Base-by-base conservation (phyloP, 2,797 vertebrate genomes). In the Rhinatrema bivittatum region DNA sequence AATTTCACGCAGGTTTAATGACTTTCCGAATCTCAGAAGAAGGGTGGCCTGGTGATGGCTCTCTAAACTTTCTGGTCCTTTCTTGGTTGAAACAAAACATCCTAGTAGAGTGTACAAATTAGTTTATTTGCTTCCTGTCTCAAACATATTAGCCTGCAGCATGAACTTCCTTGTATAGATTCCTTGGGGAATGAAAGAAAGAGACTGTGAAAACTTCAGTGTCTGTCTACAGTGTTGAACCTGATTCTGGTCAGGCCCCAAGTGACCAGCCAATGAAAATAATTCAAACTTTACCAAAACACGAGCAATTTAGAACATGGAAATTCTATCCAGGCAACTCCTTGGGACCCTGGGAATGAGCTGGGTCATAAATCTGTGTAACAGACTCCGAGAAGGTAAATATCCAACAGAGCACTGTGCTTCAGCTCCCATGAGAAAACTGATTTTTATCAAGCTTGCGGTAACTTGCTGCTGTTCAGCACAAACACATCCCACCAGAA, bases 181-280 rank as follows among this genome's bases (percentile, higher is more conserved):
- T 78, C 62, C 61, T 62, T 51, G 48, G 39, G 52, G 39, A 38
- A 39, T 7, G 4, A 72, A 52, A 67, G 50, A 59, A 56, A 63
- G 55, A 59, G 68, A 67, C 56, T 74, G 52, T 62, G 71, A 68
- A 68, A 74, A 64, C 68, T 74, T 49, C 38, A 64, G 60, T 51
- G 69, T 72, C 75, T 80, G 76, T 72, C 78, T 78, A 69, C 76
- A 74, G 60, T 65, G 60, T 83, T 76, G 56, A 64, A 55, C 42
- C 49, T 53, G 57, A 70, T 39, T 77, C 66, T 74, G 64, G 61
- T 74, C 62, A 67, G 60, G 70, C 68, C 70, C 76, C 78, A 79
- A 65, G 74, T 84, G 76, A 71, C 62, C 61, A 62, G 60, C 69
- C 81, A 82, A 79, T 75, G 74, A 85, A 84, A 84, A 82, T 77